Evolutionary conservation across 2,113 vertebrate genomes (phyloP).

Genomic region (Cyanoramphus novaezelandiae): DNA sequence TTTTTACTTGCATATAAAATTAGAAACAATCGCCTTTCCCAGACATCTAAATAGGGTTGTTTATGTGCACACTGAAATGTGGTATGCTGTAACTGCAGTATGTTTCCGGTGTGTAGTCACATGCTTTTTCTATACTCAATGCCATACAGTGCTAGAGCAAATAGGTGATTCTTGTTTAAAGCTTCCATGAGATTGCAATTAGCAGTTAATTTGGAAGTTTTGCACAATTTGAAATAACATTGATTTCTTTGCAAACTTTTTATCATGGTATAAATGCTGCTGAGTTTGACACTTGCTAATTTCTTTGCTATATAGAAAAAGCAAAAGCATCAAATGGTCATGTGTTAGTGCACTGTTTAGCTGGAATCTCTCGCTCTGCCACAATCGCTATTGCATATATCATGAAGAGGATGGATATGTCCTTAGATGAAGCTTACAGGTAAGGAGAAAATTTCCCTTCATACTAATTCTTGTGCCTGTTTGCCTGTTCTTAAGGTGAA

Average conservation of each 20-base stretch:
- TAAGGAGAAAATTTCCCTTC: conserved; percentile 31
- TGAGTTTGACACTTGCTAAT: conserved; percentile 11
- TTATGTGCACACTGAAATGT: not conserved
- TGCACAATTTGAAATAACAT: not conserved
- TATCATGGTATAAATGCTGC: not conserved
- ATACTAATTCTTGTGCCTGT: not conserved
- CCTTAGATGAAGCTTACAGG: conserved; percentile 84
- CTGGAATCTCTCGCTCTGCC: conserved; percentile 83
- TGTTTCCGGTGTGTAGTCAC: not conserved
- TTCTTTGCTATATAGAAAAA: conserved; percentile 79
- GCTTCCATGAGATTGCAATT: not conserved
- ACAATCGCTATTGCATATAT: conserved; percentile 85
- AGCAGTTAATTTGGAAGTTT: not conserved
- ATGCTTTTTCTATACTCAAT: not conserved
- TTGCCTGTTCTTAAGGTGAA: not conserved
- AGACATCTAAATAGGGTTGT: not conserved
- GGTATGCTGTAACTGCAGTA: not conserved
- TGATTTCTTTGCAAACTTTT: not conserved
- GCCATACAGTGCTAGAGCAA: not conserved
- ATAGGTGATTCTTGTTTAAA: not conserved
- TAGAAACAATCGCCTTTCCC: not conserved
- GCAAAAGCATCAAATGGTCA: conserved; percentile 86
- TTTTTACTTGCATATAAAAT: not conserved
- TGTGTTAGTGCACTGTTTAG: conserved; percentile 81
- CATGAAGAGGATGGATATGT: conserved; percentile 86